Evolutionary conservation across 2,797 vertebrate species (phyloP).

Genomic region (Loris lydekkerianus): DNA sequence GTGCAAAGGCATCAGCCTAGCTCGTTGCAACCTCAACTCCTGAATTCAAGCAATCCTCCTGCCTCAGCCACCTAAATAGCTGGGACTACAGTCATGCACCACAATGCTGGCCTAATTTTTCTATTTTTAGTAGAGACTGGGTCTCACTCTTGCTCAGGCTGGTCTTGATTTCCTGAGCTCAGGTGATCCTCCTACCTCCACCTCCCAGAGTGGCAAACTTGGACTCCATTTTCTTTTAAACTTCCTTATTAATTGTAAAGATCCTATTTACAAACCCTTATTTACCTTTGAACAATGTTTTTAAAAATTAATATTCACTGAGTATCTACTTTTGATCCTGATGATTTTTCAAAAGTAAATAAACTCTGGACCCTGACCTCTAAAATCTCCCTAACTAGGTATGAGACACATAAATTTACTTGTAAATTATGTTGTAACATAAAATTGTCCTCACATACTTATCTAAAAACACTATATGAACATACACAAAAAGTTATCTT

Average conservation of each 20-base stretch:
- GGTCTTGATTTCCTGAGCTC: no score
- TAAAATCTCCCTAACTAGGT: conserved; percentile 10
- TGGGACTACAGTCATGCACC: no score
- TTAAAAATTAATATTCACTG: background rate
- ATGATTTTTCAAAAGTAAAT: background rate
- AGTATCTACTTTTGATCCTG: background rate
- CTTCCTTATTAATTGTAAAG: conserved; percentile 2
- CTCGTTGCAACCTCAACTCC: no score
- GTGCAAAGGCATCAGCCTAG: no score
- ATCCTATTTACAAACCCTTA: background rate
- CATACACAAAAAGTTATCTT: background rate
- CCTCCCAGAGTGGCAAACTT: no score
- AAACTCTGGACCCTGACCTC: background rate
- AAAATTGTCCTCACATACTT: background rate
- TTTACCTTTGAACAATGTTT: conserved; percentile 25
- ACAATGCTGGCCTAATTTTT: no score
- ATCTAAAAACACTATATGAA: background rate
- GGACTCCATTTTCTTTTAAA: conserved; percentile 9
- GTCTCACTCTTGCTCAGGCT: no score
- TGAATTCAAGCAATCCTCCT: no score
- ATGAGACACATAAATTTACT: background rate
- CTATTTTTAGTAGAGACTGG: no score
- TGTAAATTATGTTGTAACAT: conserved; percentile 4
- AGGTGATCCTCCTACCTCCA: no score
- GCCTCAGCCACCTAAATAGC: no score